phyloP scores from a whole-genome alignment of 2,113 vertebrate species.

The Zosterops pallidus region DNA sequence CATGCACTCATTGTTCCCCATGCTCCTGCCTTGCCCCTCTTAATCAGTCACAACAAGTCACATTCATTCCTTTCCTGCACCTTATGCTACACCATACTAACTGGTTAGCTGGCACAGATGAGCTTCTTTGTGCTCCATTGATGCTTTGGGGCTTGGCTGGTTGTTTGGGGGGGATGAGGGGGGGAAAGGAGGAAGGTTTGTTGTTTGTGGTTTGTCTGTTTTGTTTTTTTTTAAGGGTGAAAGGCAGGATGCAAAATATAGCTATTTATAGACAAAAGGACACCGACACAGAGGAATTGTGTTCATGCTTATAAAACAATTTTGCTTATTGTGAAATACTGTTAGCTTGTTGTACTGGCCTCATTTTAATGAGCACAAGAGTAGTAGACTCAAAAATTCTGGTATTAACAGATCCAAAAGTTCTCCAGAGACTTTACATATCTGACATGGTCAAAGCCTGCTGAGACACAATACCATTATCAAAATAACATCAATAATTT shows the following conservation, averaged over 20 bases:
- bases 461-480: accelerated
- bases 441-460: neutral
- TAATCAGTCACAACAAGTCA: constrained; percentile 35
- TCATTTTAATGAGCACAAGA: neutral
- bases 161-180: too few species aligned
- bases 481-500: neutral
- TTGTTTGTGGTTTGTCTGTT: neutral
- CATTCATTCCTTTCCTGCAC: neutral
- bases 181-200: neutral
- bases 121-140: neutral
- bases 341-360: neutral
- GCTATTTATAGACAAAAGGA: neutral
- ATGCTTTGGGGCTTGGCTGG: neutral
- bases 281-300: neutral
- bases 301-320: neutral
- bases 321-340: neutral
- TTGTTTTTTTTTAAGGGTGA: neutral
- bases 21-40: constrained; percentile 8
- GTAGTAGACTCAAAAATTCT: neutral
- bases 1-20: constrained; percentile 12
- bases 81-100: neutral
- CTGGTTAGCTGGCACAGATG: neutral
- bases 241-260: neutral
- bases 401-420: neutral
- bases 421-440: neutral